Conservation (phyloP, 1,140 invertebrate species). For the Drosophila ironensis region DNA sequence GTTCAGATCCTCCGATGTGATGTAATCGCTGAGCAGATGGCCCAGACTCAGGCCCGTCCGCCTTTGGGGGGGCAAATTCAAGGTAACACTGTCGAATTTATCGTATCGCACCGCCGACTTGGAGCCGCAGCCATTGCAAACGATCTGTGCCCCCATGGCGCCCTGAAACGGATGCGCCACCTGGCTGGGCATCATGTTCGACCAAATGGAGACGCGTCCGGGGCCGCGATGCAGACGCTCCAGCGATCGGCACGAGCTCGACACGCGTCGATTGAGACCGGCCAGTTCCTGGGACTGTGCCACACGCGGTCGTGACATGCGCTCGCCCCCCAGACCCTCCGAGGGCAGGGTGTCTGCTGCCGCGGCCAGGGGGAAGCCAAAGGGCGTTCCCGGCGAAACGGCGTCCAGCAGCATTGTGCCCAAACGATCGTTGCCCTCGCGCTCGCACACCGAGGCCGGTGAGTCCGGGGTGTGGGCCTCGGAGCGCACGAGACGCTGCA, state of each 20-base stretch:
- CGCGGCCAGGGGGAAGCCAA: slow-evolving; percentile 48
- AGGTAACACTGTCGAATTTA: slow-evolving; percentile 93
- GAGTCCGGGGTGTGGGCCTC: slow-evolving; percentile 81
- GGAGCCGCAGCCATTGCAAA: slow-evolving; percentile 90
- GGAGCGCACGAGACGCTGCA: slow-evolving; percentile 73
- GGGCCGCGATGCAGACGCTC: slow-evolving; percentile 81
- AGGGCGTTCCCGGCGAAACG: slow-evolving; percentile 40
- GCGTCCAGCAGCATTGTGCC: slow-evolving; percentile 35
- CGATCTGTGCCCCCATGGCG: slow-evolving; percentile 91
- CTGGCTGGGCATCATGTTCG: slow-evolving; percentile 82
- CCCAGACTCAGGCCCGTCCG: slow-evolving; percentile 80
- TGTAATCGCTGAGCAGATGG: slow-evolving; percentile 90
- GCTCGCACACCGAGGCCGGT: slow-evolving; percentile 74
- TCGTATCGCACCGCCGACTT: slow-evolving; percentile 94
- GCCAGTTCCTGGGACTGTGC: slow-evolving; percentile 27
- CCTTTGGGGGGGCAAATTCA: slow-evolving; percentile 86
- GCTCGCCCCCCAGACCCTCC: slow-evolving; percentile 16
- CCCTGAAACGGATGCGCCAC: slow-evolving; percentile 88
- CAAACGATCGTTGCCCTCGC: slow-evolving; percentile 50
- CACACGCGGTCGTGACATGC: slow-evolving; percentile 50
- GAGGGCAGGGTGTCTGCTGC: slow-evolving; percentile 31
- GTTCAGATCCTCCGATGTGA: slow-evolving; percentile 91
- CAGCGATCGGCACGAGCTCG: slow-evolving; percentile 80
- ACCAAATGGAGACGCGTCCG: slow-evolving; percentile 79
- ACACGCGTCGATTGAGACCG: slow-evolving; percentile 66